Evolutionary conservation across 2,113 vertebrate genomes (phyloP).

Genomic region (Misgurnus mizolepis): DNA sequence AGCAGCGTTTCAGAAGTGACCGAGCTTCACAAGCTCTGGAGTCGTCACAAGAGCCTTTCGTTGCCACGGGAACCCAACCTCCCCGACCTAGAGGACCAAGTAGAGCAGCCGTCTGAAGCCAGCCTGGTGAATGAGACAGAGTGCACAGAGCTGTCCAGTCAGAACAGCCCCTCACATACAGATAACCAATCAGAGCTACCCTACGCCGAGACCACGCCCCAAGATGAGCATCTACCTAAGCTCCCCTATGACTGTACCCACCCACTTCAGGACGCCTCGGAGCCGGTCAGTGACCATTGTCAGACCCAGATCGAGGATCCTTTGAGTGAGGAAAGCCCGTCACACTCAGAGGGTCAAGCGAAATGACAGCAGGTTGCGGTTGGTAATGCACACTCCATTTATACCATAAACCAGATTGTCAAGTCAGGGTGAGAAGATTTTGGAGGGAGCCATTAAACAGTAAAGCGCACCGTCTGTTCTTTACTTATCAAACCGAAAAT

Average conservation of each 20-base stretch:
- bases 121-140: conserved; percentile 59
- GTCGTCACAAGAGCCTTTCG: conserved; percentile 84
- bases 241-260: conserved; percentile 74
- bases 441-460: conserved; percentile 13
- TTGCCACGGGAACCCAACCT: conserved; percentile 86
- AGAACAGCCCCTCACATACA: conserved; percentile 44
- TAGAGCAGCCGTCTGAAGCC: conserved; percentile 67
- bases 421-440: conserved; percentile 29
- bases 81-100: conserved; percentile 71
- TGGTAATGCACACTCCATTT: conserved; percentile 39
- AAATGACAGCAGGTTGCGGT: conserved; percentile 46
- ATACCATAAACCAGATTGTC: conserved; percentile 31
- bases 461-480: conserved; percentile 35
- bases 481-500: conserved; percentile 14
- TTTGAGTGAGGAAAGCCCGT: neutral
- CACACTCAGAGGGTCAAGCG: neutral
- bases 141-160: conserved; percentile 56
- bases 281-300: conserved; percentile 69
- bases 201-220: conserved; percentile 63
- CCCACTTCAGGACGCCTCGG: conserved; percentile 66
- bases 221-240: conserved; percentile 69
- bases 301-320: conserved; percentile 40
- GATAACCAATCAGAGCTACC: conserved; percentile 63
- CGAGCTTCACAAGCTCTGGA: conserved; percentile 90
- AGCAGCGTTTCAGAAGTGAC: conserved; percentile 88